Conservation (phyloP, 2,888 invertebrate species). For the Chaetogeoica ovagalla region DNA sequence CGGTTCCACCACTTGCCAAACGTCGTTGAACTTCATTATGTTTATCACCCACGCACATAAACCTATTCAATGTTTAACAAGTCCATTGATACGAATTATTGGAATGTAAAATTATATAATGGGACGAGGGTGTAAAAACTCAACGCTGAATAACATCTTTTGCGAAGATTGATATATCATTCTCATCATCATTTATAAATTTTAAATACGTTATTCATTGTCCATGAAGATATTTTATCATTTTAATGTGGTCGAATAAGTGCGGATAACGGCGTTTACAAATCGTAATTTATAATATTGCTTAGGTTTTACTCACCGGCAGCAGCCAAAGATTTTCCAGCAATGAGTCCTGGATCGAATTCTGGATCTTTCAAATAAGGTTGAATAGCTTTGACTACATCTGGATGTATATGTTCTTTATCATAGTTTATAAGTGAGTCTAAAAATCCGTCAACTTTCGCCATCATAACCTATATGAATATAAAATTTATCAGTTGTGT, state of each 20-base stretch:
- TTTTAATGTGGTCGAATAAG: neutral
- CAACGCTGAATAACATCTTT: too few relatives aligned
- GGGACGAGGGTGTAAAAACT: too few relatives aligned
- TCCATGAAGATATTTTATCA: too few relatives aligned
- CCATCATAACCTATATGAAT: slow-evolving; percentile 72
- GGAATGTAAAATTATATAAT: neutral
- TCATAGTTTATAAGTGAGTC: slow-evolving; percentile 82
- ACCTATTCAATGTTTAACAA: slow-evolving; percentile 61
- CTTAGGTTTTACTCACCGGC: slow-evolving; percentile 62
- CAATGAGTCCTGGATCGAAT: slow-evolving; percentile 81
- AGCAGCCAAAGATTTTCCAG: slow-evolving; percentile 85
- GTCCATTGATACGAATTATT: neutral
- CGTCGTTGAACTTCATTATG: slow-evolving; percentile 84
- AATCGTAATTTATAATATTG: neutral
- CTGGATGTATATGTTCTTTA: slow-evolving; percentile 89
- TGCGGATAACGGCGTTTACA: neutral
- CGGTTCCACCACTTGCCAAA: slow-evolving; percentile 89
- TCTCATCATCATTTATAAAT: too few relatives aligned
- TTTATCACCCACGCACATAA: slow-evolving; percentile 94
- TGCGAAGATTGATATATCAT: too few relatives aligned
- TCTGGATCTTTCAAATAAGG: slow-evolving; percentile 72
- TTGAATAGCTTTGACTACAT: slow-evolving; percentile 74
- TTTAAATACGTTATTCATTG: too few relatives aligned
- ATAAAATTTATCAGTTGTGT: neutral
- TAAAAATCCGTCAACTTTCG: slow-evolving; percentile 84